Conservation (phyloP, 1,140 invertebrate species). For the Triops longicaudatus region DNA sequence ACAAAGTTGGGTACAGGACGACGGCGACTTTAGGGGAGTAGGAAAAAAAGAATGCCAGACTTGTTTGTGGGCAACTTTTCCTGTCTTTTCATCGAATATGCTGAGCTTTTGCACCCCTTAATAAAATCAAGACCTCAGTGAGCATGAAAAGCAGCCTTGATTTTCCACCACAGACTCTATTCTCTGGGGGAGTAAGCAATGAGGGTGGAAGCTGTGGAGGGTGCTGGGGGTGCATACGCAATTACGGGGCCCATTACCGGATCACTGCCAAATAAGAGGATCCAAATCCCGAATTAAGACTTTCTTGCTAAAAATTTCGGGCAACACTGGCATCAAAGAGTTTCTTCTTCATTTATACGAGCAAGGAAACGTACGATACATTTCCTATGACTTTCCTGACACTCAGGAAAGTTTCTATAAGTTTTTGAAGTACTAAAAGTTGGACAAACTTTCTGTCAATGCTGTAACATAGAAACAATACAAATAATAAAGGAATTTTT, state of each 20-base stretch:
- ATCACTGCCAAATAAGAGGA: constrained; percentile 7
- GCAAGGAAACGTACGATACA: too few species aligned
- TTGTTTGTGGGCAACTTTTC: background rate
- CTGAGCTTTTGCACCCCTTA: background rate
- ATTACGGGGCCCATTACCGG: constrained; percentile 8
- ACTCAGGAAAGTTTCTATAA: too few species aligned
- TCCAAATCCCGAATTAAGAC: background rate
- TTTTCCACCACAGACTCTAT: background rate
- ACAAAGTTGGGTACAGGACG: background rate
- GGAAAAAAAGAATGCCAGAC: background rate
- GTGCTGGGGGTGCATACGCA: constrained; percentile 9
- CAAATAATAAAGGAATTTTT: too few species aligned
- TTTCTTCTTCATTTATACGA: too few species aligned
- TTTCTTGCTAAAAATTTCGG: background rate
- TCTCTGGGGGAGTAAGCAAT: background rate
- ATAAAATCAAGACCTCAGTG: constrained; percentile 5
- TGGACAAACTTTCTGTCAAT: too few species aligned
- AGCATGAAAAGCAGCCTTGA: constrained; percentile 14
- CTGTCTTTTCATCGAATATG: background rate
- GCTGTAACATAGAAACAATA: too few species aligned
- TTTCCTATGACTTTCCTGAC: too few species aligned
- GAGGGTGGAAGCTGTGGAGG: background rate
- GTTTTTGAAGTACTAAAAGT: too few species aligned
- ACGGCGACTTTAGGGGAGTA: background rate
- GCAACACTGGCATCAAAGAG: too few species aligned